Percentiles rank a stretch among this genome's conserved stretches.
phyloP scores from a whole-genome alignment of 2,797 vertebrate genomes.

The Tokudaia tokunoshimensis region DNA sequence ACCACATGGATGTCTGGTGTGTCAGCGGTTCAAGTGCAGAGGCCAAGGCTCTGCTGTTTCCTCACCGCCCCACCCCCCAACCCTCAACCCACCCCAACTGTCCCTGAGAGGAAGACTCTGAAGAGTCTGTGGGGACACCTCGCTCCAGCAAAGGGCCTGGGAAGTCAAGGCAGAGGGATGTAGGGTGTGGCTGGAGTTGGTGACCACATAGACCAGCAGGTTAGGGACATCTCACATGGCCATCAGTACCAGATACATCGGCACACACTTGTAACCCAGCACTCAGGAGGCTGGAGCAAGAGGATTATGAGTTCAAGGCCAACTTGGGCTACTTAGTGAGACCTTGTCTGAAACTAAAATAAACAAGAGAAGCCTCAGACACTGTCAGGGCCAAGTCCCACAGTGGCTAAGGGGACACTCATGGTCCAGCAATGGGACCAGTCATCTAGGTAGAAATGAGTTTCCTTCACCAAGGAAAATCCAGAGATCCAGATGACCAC shows the following conservation, averaged over 20 bases:
- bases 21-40: not conserved
- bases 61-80: not conserved
- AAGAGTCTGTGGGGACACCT: not conserved
- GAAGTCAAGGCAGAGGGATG: not conserved
- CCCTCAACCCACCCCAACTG: accelerated
- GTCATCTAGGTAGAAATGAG: not conserved
- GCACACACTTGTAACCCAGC: not conserved
- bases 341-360: not conserved
- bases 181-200: not conserved
- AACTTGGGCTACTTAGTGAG: not conserved
- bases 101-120: not conserved
- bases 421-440: not conserved
- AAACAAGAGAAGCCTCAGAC: not conserved
- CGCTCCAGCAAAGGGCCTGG: not conserved
- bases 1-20: too few relatives aligned
- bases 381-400: not conserved
- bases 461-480: not conserved
- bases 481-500: not conserved
- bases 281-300: not conserved
- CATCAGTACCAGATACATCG: not conserved
- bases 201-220: not conserved
- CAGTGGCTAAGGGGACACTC: not conserved
- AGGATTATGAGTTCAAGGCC: not conserved
- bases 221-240: too few relatives aligned
- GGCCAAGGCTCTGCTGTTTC: not conserved